Base-by-base conservation (phyloP, 2,888 invertebrate genomes). In the Trachelus stipa region DNA sequence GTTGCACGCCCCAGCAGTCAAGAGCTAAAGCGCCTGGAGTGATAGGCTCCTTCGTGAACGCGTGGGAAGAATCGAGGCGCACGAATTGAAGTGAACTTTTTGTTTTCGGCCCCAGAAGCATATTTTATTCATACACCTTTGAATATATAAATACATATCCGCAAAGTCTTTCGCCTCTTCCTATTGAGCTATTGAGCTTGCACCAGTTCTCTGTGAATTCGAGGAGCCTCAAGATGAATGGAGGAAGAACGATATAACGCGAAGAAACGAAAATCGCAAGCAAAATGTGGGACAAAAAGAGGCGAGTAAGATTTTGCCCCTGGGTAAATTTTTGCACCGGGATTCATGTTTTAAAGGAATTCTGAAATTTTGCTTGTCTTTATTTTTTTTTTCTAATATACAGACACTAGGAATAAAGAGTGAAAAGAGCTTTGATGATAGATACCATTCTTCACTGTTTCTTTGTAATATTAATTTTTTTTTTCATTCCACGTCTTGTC, bases 1-100 rank as follows among this genome's bases (percentile, higher is more conserved):
- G 77, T 78, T 81, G 81, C 77, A 81, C 81, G 81, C 78, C 81
- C 56, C 81, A 68, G 34, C 76, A 79, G 81, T 81, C 81, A 81
- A 81, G 81, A 79, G 80, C 81, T 81, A 81, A 81, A 76, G 37
- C 81, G 79, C 69, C 76, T 73, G 56, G 73, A 81, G 80, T 76
- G 81, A 79, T 73, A 69, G 80, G 75, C 75, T 77, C 56, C 76
- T 77, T 81, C 76, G 75, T 30, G 77, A 56, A 69, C 73, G 73
- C 35, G n/a, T 71, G 71, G 12, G 69, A 69, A 68, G 12, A 40
- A 78, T 35, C 71, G 33, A 71, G 31, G 71, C 71, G 71, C 31
- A 33, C 71, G 71, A 71, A 30, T 71, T 33, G 37, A 68, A 69
- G 68, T 80, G 75, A 33, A 68, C 69, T 75, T 79, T 75, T 75